Evolutionary conservation across 2,888 invertebrate genomes (phyloP).

Genomic region (Dynastes hyllus): DNA sequence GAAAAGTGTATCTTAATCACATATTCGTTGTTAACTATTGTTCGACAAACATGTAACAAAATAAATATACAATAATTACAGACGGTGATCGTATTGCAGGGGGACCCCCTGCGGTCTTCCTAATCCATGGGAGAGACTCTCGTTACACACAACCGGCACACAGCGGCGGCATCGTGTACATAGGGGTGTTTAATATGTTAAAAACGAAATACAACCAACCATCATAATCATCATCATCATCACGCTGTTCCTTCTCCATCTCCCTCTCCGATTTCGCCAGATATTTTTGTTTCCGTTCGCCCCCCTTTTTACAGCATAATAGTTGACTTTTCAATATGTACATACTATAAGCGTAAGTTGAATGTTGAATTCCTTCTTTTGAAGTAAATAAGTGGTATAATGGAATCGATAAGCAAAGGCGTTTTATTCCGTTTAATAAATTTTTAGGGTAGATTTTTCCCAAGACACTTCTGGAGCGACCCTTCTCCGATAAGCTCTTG

Average conservation of each 20-base stretch:
- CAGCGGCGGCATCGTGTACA: conserved; percentile 3
- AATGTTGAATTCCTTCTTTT: conserved; percentile 24
- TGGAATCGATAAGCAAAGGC: not conserved
- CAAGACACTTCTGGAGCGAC: conserved; percentile 26
- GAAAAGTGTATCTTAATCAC: conserved; percentile 44
- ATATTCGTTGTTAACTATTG: conserved; percentile 50
- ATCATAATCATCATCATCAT: conserved; percentile 12
- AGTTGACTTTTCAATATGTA: conserved; percentile 14
- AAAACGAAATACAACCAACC: conserved; percentile 34
- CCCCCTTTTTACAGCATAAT: conserved; percentile 14
- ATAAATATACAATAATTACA: conserved; percentile 53
- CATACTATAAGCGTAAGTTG: not conserved
- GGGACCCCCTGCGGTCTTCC: conserved; percentile 49
- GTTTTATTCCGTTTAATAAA: not conserved
- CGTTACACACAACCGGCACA: conserved; percentile 35
- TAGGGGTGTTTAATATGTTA: conserved; percentile 53
- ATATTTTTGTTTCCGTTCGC: conserved; percentile 33
- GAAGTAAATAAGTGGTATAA: conserved; percentile 15
- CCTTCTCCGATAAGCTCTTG: not conserved
- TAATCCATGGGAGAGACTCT: conserved; percentile 53
- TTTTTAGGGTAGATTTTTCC: conserved; percentile 36
- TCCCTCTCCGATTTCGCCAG: not conserved
- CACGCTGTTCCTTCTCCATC: not conserved
- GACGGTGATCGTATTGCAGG: conserved; percentile 39
- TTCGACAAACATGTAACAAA: conserved; percentile 53